phyloP scores from a whole-genome alignment of 2,113 vertebrate species.

The Apteryx mantelli region DNA sequence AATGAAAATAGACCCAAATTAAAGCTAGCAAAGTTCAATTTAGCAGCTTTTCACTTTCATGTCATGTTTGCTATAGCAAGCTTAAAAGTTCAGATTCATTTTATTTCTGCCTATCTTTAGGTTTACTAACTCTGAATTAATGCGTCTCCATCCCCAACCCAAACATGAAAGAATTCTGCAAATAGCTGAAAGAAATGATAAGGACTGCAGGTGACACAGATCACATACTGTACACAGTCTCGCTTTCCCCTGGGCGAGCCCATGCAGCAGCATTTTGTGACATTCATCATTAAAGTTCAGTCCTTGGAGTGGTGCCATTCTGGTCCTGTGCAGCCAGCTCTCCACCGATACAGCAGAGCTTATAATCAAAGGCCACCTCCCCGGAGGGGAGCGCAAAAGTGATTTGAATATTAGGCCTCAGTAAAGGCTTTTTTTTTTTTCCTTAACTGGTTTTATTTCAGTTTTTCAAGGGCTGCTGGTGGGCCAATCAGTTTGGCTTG shows the following conservation, averaged over 20 bases:
- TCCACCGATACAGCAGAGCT: not conserved
- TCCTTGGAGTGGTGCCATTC: not conserved
- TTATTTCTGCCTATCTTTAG: not conserved
- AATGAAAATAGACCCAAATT: not conserved
- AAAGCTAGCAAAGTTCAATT: not conserved
- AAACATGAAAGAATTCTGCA: not conserved
- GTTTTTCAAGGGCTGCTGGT: not conserved
- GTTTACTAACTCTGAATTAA: conserved; percentile 36
- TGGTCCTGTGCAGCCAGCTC: not conserved
- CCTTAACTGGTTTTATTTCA: not conserved
- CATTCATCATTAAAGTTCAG: conserved; percentile 13
- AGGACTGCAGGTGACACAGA: conserved; percentile 19
- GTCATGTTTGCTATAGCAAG: not conserved
- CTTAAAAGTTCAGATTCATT: not conserved
- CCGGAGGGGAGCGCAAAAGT: not conserved
- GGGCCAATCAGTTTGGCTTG: not conserved
- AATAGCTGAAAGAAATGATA: not conserved
- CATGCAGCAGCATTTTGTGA: not conserved
- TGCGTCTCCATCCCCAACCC: not conserved
- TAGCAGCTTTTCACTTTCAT: not conserved
- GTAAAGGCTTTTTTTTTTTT: not conserved
- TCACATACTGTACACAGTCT: conserved; percentile 6
- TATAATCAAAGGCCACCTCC: conserved; percentile 28
- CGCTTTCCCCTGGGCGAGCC: not conserved
- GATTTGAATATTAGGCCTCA: conserved; percentile 5